Base-by-base conservation (phyloP, 1,140 invertebrate genomes). In the Diorhabda elongata region DNA sequence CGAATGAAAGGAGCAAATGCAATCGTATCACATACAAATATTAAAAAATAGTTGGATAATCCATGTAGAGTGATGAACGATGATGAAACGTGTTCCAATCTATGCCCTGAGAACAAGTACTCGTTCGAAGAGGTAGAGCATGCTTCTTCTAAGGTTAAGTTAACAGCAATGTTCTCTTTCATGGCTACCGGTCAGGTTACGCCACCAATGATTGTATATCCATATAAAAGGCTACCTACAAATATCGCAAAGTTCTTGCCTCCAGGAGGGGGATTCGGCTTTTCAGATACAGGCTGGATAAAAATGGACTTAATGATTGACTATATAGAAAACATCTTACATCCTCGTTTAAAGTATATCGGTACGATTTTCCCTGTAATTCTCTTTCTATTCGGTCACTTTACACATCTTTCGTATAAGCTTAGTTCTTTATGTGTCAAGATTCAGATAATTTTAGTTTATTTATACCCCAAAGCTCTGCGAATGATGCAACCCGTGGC, bases 231-330 rank as follows among this genome's bases (percentile, higher is more conserved):
- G 45, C 42, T 76, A 42, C 74, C 76, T 44, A n/a, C 66, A 42
- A 67, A 74, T 43, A 76, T 81, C 58, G 71, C 69, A 3, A 64
- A 71, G 6, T 73, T 65, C 57, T 69, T 81, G 41, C 80, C 78
- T 4, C 57, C 69, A 65, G 58, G 60, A 42, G 82, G 80, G 80
- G 78, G 75, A 8, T 66, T 80, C 45, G 79, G 79, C 5, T 63
- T 58, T n/a, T 75, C 74, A 63, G 74, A 76, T 7, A 80, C 64
- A 66, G 78, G 81, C 2, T 82, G 80, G 80, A 82, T 81, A 80
- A 83, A 67, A 61, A 65, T 68, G 42, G 75, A 77, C 70, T 42
- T 74, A 1, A 82, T 82, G 69, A 81, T 75, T 68, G 79, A 82
- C 66, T 82, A 79, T 67, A 74, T 81, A 43, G 69, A 67, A 61